Conservation (phyloP, 1,140 invertebrate species). For the Agraylea sexmaculata region DNA sequence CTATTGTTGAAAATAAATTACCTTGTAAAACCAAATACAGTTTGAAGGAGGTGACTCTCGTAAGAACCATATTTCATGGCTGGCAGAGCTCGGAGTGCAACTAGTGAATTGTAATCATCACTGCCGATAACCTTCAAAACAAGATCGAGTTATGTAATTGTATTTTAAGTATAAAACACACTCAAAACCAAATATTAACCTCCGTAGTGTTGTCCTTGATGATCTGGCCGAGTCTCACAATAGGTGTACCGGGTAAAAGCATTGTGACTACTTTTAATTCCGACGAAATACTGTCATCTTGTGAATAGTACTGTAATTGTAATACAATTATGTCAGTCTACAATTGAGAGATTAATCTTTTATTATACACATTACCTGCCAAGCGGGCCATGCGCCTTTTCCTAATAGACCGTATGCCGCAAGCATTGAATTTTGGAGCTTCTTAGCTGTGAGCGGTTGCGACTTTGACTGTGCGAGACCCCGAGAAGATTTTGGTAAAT, state of each 20-base stretch:
- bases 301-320: conserved; percentile 16
- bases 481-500: conserved; percentile 27
- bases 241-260: conserved; percentile 60
- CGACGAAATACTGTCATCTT: conserved; percentile 21
- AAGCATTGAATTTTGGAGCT: conserved; percentile 20
- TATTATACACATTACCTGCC: conserved; percentile 27
- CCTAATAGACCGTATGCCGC: conserved; percentile 23
- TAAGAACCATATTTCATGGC: conserved; percentile 48
- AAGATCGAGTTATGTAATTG: too few species aligned
- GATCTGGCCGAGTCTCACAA: conserved; percentile 46
- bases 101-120: conserved; percentile 26
- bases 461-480: conserved; percentile 9
- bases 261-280: conserved; percentile 52
- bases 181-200: conserved; percentile 14
- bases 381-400: conserved; percentile 33
- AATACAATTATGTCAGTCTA: neutral
- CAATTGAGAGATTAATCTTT: neutral
- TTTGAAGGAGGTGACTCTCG: conserved; percentile 28
- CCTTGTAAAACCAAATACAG: conserved; percentile 51
- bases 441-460: conserved; percentile 18
- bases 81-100: conserved; percentile 31
- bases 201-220: conserved; percentile 23
- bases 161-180: conserved; percentile 9
- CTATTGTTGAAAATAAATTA: too few species aligned
- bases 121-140: conserved; percentile 7